phyloP scores from a whole-genome alignment of 2,888 invertebrate species.

The Diarsia rubi region DNA sequence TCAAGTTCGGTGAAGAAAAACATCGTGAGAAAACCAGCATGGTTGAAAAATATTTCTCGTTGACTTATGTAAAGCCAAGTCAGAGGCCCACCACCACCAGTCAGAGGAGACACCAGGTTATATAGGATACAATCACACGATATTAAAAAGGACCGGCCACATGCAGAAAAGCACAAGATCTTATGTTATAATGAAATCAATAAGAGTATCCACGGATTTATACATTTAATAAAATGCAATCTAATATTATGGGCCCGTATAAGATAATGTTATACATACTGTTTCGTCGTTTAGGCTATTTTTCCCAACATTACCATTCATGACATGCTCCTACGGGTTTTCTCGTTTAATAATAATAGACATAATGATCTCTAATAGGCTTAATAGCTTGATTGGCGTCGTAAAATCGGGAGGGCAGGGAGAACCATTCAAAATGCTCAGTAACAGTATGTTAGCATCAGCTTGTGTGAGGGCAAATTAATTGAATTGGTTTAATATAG shows the following conservation, averaged over 20 bases:
- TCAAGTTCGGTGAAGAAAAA: no score
- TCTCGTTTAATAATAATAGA: constrained; percentile 79
- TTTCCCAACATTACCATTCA: constrained; percentile 76
- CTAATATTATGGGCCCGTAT: constrained; percentile 42
- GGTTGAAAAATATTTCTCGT: no score
- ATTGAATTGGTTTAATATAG: constrained; percentile 79
- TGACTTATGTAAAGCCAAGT: no score
- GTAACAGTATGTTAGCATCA: constrained; percentile 40
- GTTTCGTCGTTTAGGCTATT: constrained; percentile 50
- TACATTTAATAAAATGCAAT: constrained; percentile 49
- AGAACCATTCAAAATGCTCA: constrained; percentile 40
- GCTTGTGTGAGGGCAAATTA: constrained; percentile 69
- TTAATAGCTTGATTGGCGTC: constrained; percentile 84
- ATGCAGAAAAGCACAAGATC: constrained; percentile 1
- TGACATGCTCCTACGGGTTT: constrained; percentile 71
- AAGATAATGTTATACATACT: constrained; percentile 38
- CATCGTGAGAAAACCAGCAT: no score
- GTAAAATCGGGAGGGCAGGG: constrained; percentile 79
- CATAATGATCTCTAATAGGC: constrained; percentile 83
- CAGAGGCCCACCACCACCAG: no score
- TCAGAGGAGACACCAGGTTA: no score
- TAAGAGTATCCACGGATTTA: no score
- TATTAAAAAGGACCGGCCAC: neutral
- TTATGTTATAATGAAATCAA: constrained; percentile 23
- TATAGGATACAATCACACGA: neutral